Base-by-base conservation (phyloP, 2,113 vertebrate species). In the Noturus placidus region DNA sequence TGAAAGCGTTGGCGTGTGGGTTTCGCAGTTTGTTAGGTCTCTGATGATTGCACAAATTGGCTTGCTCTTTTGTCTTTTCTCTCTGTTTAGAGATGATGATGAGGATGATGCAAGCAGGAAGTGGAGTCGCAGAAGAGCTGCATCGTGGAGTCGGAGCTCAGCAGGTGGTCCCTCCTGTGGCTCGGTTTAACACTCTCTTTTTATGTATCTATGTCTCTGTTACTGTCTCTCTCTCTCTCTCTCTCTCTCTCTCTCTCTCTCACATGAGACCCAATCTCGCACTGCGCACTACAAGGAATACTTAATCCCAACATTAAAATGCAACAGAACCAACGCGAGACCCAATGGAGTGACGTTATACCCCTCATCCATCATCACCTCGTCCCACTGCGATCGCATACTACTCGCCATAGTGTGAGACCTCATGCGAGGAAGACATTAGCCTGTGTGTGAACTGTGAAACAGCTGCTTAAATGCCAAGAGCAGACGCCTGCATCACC, bases 91-190 rank as follows among this genome's bases (percentile, higher is more conserved):
- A 35, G 30, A 10, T 57, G 52, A 80, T 80, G 42, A 46, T 46
- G 42, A 46, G 6, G 54, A 80, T 46, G 76, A 78, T 76, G 76
- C 27, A 52, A 78, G 38, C 74, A 86, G 74, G 57, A 78, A 78
- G 76, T 65, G 38, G n/a, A 86, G n/a, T 76, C 30, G 56, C 19
- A 85, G 17, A 77, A 42, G 59, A 78, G 65, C 15, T 2, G 84
- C 63, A 22, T 74, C 27, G 33, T 54, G 17, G 50, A 35, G 54
- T 30, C 30, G n/a, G 11, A 46, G 56, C 89, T 42, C 86, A 84
- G 72, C 84, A 80, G 87, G 81, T 83, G 84, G 54, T 82, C 76
- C 79, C 65, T 84, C 69, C 88, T 74, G 87, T 84, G 87, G 83
- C 30, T 33, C 6, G 30, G 17, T 56, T 65, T 27, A 88, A 88